phyloP scores from a whole-genome alignment of 2,113 vertebrate species.

The Dolichotis patagonum region DNA sequence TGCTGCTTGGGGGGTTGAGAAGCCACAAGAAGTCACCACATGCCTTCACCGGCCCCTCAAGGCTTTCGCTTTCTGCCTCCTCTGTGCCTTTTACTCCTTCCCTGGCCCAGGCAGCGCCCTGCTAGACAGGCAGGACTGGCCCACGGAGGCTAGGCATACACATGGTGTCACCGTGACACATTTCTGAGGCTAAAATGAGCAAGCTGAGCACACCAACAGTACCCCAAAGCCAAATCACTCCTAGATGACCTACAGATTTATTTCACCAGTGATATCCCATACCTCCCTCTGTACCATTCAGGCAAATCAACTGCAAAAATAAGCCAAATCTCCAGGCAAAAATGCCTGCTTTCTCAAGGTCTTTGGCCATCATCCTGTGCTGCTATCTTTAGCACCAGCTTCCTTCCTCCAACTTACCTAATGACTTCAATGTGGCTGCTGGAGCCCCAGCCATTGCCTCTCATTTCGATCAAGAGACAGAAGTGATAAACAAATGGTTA shows the following conservation, averaged over 20 bases:
- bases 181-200: neutral
- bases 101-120: no score
- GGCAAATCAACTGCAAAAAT: neutral
- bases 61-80: neutral
- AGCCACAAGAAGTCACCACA: neutral
- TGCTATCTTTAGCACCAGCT: neutral
- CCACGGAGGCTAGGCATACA: neutral
- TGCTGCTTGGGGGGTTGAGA: neutral
- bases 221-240: neutral
- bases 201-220: rapidly evolving
- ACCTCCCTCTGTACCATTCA: neutral
- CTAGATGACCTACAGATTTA: neutral
- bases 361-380: neutral
- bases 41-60: neutral
- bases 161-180: neutral
- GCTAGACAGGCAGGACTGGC: neutral
- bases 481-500: neutral
- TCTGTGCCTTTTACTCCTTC: neutral
- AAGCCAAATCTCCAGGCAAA: neutral
- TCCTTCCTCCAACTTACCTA: neutral
- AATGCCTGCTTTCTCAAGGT: neutral
- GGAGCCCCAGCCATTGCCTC: neutral
- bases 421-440: neutral
- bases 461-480: neutral
- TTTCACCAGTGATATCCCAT: neutral